Conservation (phyloP, 1,140 invertebrate genomes). For the Atopsyche davidsoni region DNA sequence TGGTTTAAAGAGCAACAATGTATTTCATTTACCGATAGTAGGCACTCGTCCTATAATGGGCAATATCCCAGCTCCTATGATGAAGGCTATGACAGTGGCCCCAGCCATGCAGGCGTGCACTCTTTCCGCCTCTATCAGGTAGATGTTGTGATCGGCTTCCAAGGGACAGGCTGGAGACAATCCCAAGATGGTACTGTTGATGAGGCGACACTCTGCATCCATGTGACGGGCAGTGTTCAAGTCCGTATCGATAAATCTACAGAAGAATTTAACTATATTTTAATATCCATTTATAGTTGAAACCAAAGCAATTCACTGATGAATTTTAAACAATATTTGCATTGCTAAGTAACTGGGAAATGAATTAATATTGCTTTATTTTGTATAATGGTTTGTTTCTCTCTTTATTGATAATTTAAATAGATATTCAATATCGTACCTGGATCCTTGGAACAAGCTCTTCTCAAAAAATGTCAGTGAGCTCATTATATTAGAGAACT, state of each 20-base stretch:
- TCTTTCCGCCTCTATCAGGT: constrained; percentile 18
- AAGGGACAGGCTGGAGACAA: constrained; percentile 23
- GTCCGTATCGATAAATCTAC: constrained; percentile 32
- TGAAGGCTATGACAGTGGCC: background rate
- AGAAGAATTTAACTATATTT: constrained; percentile 7
- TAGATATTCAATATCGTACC: constrained; percentile 37
- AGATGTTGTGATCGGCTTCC: constrained; percentile 28
- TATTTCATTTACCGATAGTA: constrained; percentile 5
- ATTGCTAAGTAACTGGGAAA: background rate
- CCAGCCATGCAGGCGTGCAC: constrained; percentile 5
- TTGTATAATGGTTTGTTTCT: too few relatives aligned
- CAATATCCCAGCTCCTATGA: constrained; percentile 1
- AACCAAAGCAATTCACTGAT: background rate
- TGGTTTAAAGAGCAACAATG: background rate
- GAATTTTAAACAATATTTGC: background rate
- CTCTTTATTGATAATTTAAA: constrained; percentile 2
- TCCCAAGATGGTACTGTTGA: constrained; percentile 25
- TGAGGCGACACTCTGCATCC: constrained; percentile 21
- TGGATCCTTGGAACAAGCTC: constrained; percentile 40
- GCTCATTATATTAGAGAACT: constrained; percentile 44
- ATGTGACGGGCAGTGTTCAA: constrained; percentile 29
- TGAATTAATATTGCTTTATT: too few relatives aligned
- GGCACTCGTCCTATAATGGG: constrained; percentile 5
- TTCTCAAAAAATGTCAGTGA: constrained; percentile 41
- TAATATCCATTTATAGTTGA: background rate